Conservation (phyloP, 2,113 vertebrate species). For the Aplodontia rufa region DNA sequence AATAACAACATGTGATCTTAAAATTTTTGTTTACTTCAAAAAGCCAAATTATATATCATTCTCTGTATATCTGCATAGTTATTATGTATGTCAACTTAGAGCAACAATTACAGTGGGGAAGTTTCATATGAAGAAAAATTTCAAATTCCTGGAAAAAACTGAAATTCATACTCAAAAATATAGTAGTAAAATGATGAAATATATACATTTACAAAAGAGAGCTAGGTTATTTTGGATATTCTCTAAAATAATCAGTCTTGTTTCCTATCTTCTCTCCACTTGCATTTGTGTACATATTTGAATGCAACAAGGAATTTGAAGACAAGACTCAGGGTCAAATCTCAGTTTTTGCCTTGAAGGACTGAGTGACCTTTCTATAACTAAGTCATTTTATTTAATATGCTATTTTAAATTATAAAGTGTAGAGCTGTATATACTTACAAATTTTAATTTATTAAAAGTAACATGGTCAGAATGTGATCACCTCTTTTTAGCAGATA, state of each 20-base stretch:
- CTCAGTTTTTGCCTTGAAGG: neutral
- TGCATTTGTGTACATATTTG: neutral
- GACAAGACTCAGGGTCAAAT: neutral
- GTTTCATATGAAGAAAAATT: neutral
- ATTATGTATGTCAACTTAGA: neutral
- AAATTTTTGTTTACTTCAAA: neutral
- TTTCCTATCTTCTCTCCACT: neutral
- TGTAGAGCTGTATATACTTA: neutral
- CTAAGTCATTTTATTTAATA: neutral
- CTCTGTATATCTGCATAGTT: neutral
- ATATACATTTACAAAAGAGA: neutral
- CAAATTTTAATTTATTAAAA: neutral
- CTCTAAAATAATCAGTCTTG: neutral
- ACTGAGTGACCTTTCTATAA: neutral
- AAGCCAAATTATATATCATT: neutral
- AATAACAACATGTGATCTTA: neutral
- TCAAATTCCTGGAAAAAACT: neutral
- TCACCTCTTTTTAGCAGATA: neutral
- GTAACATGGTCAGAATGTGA: neutral
- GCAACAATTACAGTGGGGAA: neutral
- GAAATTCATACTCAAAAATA: slow-evolving; percentile 10
- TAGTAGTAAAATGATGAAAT: neutral
- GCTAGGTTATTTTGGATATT: neutral
- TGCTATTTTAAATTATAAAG: neutral
- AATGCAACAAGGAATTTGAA: neutral